Evolutionary conservation across 1,140 invertebrate genomes (phyloP), one percentile per base, ranked within the genome.

Genomic region (Scaptomyza pallida): DNA sequence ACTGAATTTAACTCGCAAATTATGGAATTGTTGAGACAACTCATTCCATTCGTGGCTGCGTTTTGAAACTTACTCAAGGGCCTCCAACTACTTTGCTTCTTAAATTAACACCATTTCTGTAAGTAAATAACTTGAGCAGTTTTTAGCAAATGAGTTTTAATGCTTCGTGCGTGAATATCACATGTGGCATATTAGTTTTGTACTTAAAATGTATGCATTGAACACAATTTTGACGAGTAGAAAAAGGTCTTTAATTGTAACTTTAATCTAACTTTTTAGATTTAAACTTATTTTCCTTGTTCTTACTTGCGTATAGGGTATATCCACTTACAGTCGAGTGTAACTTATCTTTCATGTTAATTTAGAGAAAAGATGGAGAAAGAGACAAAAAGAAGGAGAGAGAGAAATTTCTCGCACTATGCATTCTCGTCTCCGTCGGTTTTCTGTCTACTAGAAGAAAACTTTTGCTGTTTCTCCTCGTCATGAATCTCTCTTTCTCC

Each of bases 401-500:
- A 2, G 55, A 43, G 63, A 54, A 68, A 68, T 68, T 72, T 72
- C 47, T 72, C 52, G 63, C 70, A 60, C 70, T 72, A 48, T 60
- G 35, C 54, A 59, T 51, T 23, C 48, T 55, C 52, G 19, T 26
- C 48, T 64, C 35, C 43, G 44, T 50, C 44, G 23, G 23, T 37
- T 65, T 78, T 59, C 55, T 48, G 51, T 73, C 67, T 57, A 45
- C 48, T 71, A 44, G 17, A 61, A 21, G 41, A 9, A 62, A 51
- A 69, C 61, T 56, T 54, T 69, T 63, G 59, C 35, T 17, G 13
- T 47, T 23, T 47, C 19, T 19, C 23, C 23, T 17, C 47, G n/a
- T n/a, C 50, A 45, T 19, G 40, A 26, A 9, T 33, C 9, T 41
- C 10, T n/a, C 26, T 59, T 56, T 16, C 43, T 40, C 12, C 26